A percentile compares a stretch with the other conserved stretches of the same genome.
Evolutionary conservation across 2,888 invertebrate species (phyloP).

Genomic region (Anoncus sp.): DNA sequence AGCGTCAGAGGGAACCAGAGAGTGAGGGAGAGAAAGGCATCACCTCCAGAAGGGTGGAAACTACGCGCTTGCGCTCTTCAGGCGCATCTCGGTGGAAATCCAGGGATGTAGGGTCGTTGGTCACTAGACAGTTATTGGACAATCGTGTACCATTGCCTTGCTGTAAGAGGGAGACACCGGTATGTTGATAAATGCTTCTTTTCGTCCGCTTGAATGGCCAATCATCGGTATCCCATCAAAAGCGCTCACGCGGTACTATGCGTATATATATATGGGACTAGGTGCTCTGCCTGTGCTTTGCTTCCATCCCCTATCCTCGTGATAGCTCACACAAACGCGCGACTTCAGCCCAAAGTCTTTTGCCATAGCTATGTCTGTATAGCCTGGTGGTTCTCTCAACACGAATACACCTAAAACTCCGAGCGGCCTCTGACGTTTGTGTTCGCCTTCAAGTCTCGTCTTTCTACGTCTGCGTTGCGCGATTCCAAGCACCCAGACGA

Average conservation of each 20-base stretch:
- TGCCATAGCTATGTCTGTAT: constrained; percentile 21
- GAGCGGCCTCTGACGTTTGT: too few relatives aligned
- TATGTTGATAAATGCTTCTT: constrained; percentile 26
- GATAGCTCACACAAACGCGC: constrained; percentile 3
- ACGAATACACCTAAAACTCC: too few relatives aligned
- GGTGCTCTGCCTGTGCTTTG: too few relatives aligned
- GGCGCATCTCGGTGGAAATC: neutral
- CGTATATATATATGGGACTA: too few relatives aligned
- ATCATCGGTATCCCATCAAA: constrained; percentile 22
- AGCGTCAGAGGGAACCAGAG: too few relatives aligned
- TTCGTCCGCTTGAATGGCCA: constrained; percentile 37
- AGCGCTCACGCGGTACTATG: too few relatives aligned
- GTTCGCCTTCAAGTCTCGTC: constrained; percentile 10
- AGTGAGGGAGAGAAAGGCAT: constrained; percentile 50
- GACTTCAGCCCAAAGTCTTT: constrained; percentile 9
- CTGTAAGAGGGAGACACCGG: constrained; percentile 62
- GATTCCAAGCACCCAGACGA: constrained; percentile 38
- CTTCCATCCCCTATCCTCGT: neutral
- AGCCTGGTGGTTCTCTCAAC: too few relatives aligned
- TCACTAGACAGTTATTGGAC: constrained; percentile 32
- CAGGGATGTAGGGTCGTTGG: constrained; percentile 14
- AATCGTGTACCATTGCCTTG: constrained; percentile 4
- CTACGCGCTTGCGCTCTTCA: constrained; percentile 57
- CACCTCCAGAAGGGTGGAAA: constrained; percentile 58
- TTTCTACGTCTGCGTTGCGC: constrained; percentile 33